Conservation (phyloP, 2,113 vertebrate genomes). For the Recurvirostra avosetta region DNA sequence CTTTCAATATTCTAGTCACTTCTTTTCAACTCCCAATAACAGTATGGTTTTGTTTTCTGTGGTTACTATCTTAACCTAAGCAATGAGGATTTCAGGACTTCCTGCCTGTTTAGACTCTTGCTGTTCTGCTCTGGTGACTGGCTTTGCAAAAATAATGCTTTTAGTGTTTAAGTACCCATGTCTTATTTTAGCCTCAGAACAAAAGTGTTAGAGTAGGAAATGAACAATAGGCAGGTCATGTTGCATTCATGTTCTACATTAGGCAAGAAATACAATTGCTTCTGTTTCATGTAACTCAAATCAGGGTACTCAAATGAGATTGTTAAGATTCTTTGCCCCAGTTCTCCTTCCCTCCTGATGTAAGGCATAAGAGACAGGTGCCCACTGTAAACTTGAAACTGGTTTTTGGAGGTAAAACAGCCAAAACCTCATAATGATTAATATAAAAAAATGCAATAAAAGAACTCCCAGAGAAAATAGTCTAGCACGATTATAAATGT, state of each 20-base stretch:
- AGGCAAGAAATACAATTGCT: background rate
- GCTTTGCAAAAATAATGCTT: background rate
- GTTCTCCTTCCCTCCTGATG: background rate
- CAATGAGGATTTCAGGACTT: background rate
- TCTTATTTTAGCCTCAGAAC: background rate
- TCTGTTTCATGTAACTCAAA: background rate
- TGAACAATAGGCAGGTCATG: background rate
- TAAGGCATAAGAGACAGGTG: background rate
- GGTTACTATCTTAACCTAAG: background rate
- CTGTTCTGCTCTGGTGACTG: background rate
- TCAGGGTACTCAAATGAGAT: background rate
- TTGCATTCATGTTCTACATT: background rate
- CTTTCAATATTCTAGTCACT: background rate
- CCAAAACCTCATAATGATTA: background rate
- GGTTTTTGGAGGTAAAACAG: background rate
- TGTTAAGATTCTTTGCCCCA: background rate
- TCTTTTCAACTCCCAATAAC: background rate
- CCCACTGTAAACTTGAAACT: rapidly evolving
- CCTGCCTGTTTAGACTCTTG: background rate
- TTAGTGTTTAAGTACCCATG: background rate
- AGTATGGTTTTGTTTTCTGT: background rate
- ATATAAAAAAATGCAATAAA: background rate
- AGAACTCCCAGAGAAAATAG: background rate
- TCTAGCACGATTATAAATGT: background rate
- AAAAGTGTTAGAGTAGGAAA: background rate